These are phyloP conservation scores for Meandrina meandrites DNA, from an alignment of 92 coral and sea anemone genomes.

Conservation along the genomic window DNA sequence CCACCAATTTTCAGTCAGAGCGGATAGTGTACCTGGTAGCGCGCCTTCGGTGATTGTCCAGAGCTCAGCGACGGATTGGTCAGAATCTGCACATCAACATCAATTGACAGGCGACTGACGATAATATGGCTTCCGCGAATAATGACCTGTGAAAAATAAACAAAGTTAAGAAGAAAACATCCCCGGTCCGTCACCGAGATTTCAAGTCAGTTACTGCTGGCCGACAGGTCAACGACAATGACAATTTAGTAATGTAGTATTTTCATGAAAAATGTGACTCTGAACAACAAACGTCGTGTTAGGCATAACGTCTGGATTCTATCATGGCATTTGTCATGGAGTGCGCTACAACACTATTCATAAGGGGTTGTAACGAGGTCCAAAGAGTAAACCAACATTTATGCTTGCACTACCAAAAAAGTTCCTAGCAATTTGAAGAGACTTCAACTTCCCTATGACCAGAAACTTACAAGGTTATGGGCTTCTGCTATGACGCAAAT, in stretches of 20 bases:
- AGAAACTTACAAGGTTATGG: too few relatives aligned
- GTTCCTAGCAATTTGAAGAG: too few relatives aligned
- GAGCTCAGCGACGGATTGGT: conserved; percentile 77
- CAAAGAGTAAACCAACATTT: too few relatives aligned
- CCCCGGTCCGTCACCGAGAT: neutral
- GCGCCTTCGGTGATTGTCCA: conserved; percentile 57
- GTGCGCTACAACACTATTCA: neutral
- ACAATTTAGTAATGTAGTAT: too few relatives aligned
- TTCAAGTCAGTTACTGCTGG: too few relatives aligned
- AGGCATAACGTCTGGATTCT: too few relatives aligned
- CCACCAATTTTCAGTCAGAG: neutral
- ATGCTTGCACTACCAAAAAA: too few relatives aligned
- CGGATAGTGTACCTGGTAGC: conserved; percentile 71
- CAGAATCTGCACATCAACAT: conserved; percentile 85
- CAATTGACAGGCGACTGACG: conserved; percentile 72
- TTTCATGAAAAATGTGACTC: too few relatives aligned
- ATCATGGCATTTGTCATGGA: neutral
- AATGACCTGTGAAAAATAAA: conserved; percentile 55
- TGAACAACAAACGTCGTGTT: too few relatives aligned
- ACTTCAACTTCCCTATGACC: too few relatives aligned
- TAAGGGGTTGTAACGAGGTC: neutral
- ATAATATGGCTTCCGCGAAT: conserved; percentile 86
- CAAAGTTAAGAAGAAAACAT: neutral
- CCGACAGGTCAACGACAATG: too few relatives aligned
- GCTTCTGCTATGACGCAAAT: too few relatives aligned